These are phyloP conservation scores for Unio pictorum DNA, from an alignment of 2,888 invertebrate species.

Conservation along the genomic window DNA sequence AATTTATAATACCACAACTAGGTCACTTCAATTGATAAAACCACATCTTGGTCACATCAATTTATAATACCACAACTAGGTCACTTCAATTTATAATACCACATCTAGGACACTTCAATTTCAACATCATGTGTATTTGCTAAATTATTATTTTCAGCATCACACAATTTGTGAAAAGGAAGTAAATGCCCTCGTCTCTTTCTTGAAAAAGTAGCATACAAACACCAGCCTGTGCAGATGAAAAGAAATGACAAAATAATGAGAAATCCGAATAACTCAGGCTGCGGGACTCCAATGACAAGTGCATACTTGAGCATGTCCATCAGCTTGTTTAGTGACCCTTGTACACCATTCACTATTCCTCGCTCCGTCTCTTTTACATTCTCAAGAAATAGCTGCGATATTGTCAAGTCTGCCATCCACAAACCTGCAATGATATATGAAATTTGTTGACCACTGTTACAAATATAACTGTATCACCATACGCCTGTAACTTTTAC, in stretches of 20 bases:
- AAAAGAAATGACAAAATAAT: conserved; percentile 72
- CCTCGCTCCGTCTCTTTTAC: conserved; percentile 73
- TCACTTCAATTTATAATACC: no score
- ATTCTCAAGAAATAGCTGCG: conserved; percentile 74
- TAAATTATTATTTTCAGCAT: conserved; percentile 10
- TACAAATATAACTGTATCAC: background rate
- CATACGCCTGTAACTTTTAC: background rate
- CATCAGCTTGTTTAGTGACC: conserved; percentile 74
- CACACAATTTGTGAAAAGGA: conserved; percentile 42
- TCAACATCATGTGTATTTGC: no score
- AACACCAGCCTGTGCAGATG: conserved; percentile 57
- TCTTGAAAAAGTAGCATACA: conserved; percentile 60
- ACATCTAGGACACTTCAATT: no score
- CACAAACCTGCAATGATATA: conserved; percentile 72
- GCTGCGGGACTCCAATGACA: conserved; percentile 72
- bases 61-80: no score
- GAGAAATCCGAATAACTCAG: conserved; percentile 73
- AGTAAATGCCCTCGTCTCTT: conserved; percentile 56
- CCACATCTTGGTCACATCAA: no score
- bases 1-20: no score
- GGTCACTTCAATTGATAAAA: no score
- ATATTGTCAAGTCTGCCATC: conserved; percentile 74
- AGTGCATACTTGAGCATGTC: conserved; percentile 73
- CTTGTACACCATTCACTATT: conserved; percentile 74
- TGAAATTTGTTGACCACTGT: conserved; percentile 1